Evolutionary conservation across 2,888 invertebrate genomes (phyloP), one percentile per base, ranked within the genome.

Genomic region (Tetragonula carbonaria): DNA sequence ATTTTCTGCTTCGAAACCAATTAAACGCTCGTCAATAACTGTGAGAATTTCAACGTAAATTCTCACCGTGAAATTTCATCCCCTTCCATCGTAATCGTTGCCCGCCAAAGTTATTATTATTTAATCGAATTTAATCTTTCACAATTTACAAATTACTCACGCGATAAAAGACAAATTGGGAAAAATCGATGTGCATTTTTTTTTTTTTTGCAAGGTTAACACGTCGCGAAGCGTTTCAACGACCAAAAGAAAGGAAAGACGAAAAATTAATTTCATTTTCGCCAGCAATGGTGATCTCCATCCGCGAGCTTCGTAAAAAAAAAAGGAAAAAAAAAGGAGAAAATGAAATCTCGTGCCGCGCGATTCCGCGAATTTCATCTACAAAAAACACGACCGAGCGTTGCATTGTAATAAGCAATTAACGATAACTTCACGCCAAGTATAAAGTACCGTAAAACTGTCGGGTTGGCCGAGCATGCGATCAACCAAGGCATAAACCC

Each of bases 1-100:
- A 91, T 92, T 91, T 91, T 84, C 87, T 78, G 85, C 28, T 28
- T 87, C 88, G 88, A 86, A 86, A 88, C 87, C 87, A 84, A 80
- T 82, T 89, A 87, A 89, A 89, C 83, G 85, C 68, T 86, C 66
- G 79, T 85, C 82, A 82, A 85, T 87, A 82, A 76, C 38, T 66
- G 38, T 66, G 65, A 23, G 65, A 38, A 66, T 63, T 63, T 33
- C 16, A 13, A 59, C n/a, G 57, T 59, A 57, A 57, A 21, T 5
- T 33, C 33, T 21, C 38, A 65, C 21, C 28, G 63, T 21, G 74
- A 62, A 62, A 62, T 28, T n/a, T 59, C 13, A n/a, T 59, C 23
- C 57, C 57, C 5, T 5, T 59, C n/a, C 23, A 14, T 59, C 2
- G 14, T 59, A 14, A 59, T 59, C 2, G n/a, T 59, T 59, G 23